Conservation (phyloP, 2,113 vertebrate genomes). For the Siniperca knerii region DNA sequence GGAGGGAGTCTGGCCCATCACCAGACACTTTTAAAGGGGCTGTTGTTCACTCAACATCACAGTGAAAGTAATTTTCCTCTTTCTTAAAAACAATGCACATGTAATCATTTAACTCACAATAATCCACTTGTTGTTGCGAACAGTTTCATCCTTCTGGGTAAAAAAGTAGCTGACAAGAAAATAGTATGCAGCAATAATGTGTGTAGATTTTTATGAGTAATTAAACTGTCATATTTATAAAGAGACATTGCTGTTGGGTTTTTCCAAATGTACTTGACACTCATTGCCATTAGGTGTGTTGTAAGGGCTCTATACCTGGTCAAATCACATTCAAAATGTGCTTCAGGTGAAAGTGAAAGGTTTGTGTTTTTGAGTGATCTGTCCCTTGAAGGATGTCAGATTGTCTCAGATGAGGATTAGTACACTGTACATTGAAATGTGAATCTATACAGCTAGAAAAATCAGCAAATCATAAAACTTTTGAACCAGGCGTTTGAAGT, state of each 20-base stretch:
- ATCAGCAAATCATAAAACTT: neutral
- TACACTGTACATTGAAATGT: neutral
- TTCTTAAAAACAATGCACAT: neutral
- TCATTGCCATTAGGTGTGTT: neutral
- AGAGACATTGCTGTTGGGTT: neutral
- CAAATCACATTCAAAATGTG: no score
- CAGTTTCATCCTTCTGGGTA: neutral
- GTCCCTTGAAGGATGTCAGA: neutral
- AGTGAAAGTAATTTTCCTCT: conserved; percentile 20
- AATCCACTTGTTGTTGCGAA: neutral
- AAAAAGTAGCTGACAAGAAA: neutral
- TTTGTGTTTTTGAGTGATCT: neutral
- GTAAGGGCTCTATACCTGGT: neutral
- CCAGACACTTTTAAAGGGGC: conserved; percentile 22
- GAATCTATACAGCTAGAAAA: neutral
- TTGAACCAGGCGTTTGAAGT: neutral
- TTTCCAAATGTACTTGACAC: neutral
- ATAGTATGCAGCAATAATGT: neutral
- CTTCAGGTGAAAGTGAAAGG: neutral
- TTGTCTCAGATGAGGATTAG: neutral
- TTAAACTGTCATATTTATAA: neutral
- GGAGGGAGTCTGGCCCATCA: conserved; percentile 28
- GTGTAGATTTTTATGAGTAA: neutral
- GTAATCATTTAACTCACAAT: neutral
- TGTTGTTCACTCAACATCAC: conserved; percentile 27